Conservation (phyloP, 2,797 vertebrate species). For the Sebastes elongatus region DNA sequence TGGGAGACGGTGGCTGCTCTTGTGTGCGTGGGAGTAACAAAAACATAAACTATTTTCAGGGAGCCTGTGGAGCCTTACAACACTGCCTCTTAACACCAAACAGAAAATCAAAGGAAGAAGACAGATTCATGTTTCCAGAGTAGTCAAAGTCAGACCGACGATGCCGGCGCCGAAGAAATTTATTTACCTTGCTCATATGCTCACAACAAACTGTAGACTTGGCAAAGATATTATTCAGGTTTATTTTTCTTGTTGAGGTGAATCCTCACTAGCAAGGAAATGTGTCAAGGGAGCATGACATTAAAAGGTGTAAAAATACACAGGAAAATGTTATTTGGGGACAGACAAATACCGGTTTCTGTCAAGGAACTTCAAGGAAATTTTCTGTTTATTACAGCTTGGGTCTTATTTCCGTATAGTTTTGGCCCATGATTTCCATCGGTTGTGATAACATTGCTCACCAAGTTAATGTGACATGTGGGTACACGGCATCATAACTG, state of each 20-base stretch:
- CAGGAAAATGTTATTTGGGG: neutral
- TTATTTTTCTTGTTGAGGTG: constrained; percentile 10
- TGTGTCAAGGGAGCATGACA: constrained; percentile 18
- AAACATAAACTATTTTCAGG: constrained; percentile 77
- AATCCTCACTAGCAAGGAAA: constrained; percentile 26
- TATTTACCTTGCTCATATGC: constrained; percentile 59
- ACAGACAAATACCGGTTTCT: neutral
- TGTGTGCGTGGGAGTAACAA: constrained; percentile 72
- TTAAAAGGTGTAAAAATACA: constrained; percentile 7
- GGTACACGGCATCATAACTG: neutral
- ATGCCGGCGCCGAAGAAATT: constrained; percentile 41
- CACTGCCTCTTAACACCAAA: constrained; percentile 65
- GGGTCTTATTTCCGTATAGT: neutral
- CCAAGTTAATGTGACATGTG: neutral
- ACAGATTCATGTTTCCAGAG: constrained; percentile 55
- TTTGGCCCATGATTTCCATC: neutral
- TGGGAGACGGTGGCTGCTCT: constrained; percentile 63
- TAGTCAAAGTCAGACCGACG: constrained; percentile 53
- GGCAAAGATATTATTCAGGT: constrained; percentile 27
- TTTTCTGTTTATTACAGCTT: neutral
- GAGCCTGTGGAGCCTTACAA: constrained; percentile 58
- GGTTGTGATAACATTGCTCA: neutral
- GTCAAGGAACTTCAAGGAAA: neutral
- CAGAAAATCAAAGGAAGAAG: constrained; percentile 56
- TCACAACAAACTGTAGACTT: constrained; percentile 41